These are phyloP conservation scores for Tetranychus truncatus DNA, from an alignment of 2,888 invertebrate species.

Conservation along the genomic window DNA sequence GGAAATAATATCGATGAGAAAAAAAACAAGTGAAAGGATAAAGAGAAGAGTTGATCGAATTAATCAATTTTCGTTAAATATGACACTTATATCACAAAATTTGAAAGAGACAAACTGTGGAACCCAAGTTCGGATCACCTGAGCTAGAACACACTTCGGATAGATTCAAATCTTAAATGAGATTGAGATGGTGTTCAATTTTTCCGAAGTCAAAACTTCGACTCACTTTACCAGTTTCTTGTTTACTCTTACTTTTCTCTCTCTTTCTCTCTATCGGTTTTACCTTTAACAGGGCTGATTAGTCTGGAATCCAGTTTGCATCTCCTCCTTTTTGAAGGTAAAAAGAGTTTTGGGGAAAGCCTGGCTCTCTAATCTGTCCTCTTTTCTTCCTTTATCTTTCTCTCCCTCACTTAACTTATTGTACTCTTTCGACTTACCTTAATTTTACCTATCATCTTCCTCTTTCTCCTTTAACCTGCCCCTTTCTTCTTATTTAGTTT, in stretches of 20 bases:
- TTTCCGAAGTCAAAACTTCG: background rate
- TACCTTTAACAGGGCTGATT: background rate
- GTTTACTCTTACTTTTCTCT: constrained; percentile 1
- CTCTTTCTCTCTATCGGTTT: background rate
- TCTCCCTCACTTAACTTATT: background rate
- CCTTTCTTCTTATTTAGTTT: background rate
- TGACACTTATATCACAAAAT: no score
- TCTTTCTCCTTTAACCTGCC: background rate
- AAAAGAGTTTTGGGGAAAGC: background rate
- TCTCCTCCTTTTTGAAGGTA: background rate
- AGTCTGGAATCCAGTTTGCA: background rate
- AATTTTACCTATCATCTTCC: background rate
- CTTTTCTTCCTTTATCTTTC: background rate
- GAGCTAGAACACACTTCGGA: background rate
- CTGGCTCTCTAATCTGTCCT: background rate
- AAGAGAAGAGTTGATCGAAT: no score
- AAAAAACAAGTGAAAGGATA: no score
- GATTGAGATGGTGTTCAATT: background rate
- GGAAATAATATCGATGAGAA: no score
- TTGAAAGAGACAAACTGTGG: no score
- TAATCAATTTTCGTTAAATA: no score
- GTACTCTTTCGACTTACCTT: background rate
- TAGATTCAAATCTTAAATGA: background rate
- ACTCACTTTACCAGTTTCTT: background rate
- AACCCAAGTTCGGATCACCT: no score